These are phyloP conservation scores for Monodelphis domestica DNA, from an alignment of 2,797 vertebrate species.

Conservation along the genomic window DNA sequence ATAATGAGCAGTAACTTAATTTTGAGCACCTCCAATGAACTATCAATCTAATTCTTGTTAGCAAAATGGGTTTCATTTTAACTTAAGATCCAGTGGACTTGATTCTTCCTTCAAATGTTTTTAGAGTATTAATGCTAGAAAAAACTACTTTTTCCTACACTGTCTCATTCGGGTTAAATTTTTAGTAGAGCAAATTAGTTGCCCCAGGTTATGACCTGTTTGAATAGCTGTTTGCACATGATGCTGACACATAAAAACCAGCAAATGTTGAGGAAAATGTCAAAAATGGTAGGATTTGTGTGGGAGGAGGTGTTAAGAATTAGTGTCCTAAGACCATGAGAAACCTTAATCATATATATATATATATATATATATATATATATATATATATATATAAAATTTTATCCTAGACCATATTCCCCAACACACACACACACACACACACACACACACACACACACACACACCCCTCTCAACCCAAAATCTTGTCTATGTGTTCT, in stretches of 20 bases:
- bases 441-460: too few species aligned
- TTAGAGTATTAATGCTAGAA: neutral
- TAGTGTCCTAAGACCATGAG: neutral
- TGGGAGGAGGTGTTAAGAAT: neutral
- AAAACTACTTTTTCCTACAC: neutral
- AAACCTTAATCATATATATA: neutral
- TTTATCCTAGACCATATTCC: neutral
- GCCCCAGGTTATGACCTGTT: neutral
- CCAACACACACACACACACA: too few species aligned
- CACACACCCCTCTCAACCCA: neutral
- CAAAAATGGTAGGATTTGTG: neutral
- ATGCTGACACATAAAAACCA: neutral
- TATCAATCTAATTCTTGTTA: neutral
- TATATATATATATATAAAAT: too few species aligned
- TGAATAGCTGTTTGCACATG: neutral
- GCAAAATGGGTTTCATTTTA: neutral
- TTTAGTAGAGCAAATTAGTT: neutral
- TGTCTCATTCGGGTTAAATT: neutral
- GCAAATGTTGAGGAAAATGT: neutral
- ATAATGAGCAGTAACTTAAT: neutral
- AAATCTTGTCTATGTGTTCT: neutral
- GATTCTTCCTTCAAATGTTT: neutral
- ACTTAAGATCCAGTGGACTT: neutral
- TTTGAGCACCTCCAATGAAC: neutral
- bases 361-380: too few species aligned